These are phyloP conservation scores for Melikaiella ostensackeni DNA, from an alignment of 2,888 invertebrate species.

Conservation along the genomic window DNA sequence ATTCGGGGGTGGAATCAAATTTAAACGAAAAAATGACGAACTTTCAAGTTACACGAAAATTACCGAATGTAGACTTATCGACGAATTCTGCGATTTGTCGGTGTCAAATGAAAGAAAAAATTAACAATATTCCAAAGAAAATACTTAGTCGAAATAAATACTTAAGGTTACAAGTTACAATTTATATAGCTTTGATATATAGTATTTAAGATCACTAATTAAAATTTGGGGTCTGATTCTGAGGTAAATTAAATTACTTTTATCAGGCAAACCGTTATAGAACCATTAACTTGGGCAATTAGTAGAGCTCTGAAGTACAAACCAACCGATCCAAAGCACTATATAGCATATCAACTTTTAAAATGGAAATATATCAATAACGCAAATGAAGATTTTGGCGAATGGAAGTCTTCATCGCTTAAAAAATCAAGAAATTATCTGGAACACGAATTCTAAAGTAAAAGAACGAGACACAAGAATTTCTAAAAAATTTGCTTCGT, in stretches of 20 bases:
- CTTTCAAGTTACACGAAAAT: background rate
- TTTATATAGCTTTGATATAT: background rate
- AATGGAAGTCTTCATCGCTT: background rate
- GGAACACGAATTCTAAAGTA: background rate
- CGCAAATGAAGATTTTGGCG: background rate
- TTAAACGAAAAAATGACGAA: background rate
- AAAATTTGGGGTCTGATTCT: background rate
- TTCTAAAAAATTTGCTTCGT: conserved; percentile 30
- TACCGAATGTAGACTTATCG: background rate
- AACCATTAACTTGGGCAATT: conserved; percentile 65
- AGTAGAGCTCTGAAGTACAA: conserved; percentile 56
- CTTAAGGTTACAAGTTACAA: background rate
- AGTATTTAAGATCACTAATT: background rate
- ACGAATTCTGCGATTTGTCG: background rate
- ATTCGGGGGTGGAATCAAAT: background rate
- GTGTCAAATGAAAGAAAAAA: background rate
- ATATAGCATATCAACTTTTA: conserved; percentile 61
- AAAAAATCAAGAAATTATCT: background rate
- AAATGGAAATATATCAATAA: conserved; percentile 59
- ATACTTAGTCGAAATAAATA: background rate
- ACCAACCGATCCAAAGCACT: conserved; percentile 63
- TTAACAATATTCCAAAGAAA: background rate
- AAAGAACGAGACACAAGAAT: background rate
- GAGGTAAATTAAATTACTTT: background rate
- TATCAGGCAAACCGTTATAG: conserved; percentile 60